Base-by-base conservation (phyloP, 2,797 vertebrate species). In the Sorex maritimensis region DNA sequence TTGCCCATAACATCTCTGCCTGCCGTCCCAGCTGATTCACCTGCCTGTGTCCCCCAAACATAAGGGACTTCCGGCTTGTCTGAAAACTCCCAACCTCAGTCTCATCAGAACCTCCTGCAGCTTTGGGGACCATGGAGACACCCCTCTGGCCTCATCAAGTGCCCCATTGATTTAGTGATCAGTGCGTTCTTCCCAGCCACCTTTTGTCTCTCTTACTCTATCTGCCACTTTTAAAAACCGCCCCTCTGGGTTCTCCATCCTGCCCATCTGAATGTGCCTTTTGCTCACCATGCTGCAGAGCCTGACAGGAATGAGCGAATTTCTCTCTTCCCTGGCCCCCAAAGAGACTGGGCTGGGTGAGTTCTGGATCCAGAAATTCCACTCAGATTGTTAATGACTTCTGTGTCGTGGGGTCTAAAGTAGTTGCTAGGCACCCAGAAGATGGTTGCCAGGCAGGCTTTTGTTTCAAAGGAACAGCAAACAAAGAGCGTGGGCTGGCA, bases 381-480 rank as follows among this genome's bases (percentile, higher is more conserved):
- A 52, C 10, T 52, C 65, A 41, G 44, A 61, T 63, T 86, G 72
- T 86, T 88, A 90, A 91, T 86, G 93, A 81, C 80, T 91, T 90
- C 41, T 58, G 15, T 88, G 83, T 81, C 52, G 1, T 52, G 55
- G 68, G 65, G 86, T 94, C 46, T 74, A 81, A 81, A 58, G 69
- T 73, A 88, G 94, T 96, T 96, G 94, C 94, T 95, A 94, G 88
- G 92, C 88, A 94, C 38, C 92, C 88, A 81, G 89, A 91, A 78
- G 58, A 81, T 86, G n/a, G 73, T 86, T 41, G 80, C 41, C 2
- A 73, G 4, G 5, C 24, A 81, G 69, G 58, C 28, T 91, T 93
- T 93, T 94, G 89, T 94, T 91, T 94, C 52, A 90, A 88, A 92
- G 67, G 89, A 95, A 83, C 73, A 82, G 67, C 72, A 63, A 95